Evolutionary conservation across 2,888 invertebrate genomes (phyloP).

Genomic region (Drosophila tanythrix): DNA sequence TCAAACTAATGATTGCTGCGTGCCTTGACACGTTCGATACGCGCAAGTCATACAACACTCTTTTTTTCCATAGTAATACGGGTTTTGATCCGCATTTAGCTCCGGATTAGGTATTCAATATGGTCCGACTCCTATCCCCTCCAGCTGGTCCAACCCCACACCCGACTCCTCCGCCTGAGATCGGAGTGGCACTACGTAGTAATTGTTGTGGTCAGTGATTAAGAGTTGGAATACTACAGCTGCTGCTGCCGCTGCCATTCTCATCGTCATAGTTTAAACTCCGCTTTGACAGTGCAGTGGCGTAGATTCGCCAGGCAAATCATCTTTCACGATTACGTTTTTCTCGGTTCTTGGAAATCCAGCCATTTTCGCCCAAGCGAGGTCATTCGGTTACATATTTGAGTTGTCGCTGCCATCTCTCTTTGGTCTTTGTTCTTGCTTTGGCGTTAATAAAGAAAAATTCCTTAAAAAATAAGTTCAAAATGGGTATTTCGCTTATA

Average conservation of each 20-base stretch:
- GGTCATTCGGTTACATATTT: constrained; percentile 29
- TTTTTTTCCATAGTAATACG: constrained; percentile 95
- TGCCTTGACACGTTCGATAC: constrained; percentile 91
- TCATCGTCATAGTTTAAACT: constrained; percentile 86
- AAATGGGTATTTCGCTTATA: too few species aligned
- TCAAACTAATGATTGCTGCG: constrained; percentile 83
- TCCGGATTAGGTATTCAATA: constrained; percentile 91
- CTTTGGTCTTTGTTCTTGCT: constrained; percentile 46
- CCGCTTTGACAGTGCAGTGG: constrained; percentile 94
- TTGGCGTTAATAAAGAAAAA: too few species aligned
- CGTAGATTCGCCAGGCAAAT: constrained; percentile 90
- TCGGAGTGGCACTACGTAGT: constrained; percentile 46
- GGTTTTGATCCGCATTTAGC: constrained; percentile 91
- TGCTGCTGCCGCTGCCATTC: constrained; percentile 68
- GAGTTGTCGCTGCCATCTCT: constrained; percentile 39
- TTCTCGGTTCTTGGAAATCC: constrained; percentile 78
- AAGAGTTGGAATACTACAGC: constrained; percentile 55
- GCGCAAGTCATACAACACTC: constrained; percentile 92
- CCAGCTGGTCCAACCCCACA: constrained; percentile 37
- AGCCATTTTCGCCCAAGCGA: constrained; percentile 67
- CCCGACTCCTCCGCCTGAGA: constrained; percentile 34
- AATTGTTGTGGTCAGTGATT: constrained; percentile 63
- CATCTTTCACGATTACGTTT: constrained; percentile 91
- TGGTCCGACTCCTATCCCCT: constrained; percentile 16
- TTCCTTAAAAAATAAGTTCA: too few species aligned